Evolutionary conservation across 1,140 invertebrate genomes (phyloP).

Genomic region (Tetragnatha versicolor): DNA sequence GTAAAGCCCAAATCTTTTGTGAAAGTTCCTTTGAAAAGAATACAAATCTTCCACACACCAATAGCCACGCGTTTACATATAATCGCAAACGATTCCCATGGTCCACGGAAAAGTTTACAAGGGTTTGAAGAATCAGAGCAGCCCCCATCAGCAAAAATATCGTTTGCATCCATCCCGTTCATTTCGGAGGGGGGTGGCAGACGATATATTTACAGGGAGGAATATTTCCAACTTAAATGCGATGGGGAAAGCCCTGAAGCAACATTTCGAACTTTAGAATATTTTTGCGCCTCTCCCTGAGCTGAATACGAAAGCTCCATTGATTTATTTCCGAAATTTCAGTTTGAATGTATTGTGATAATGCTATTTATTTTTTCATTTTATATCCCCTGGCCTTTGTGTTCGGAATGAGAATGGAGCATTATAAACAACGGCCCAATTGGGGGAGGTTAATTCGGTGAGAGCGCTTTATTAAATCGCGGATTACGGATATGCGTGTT

Average conservation of each 20-base stretch:
- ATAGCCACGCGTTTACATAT: slow-evolving; percentile 20
- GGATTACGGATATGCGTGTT: too few relatives aligned
- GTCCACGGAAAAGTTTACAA: slow-evolving; percentile 20
- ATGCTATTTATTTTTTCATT: slow-evolving; percentile 8
- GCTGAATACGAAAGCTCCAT: slow-evolving; percentile 31
- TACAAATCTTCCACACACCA: slow-evolving; percentile 2
- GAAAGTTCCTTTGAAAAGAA: not conserved
- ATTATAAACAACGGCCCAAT: too few relatives aligned
- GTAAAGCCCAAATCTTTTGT: not conserved
- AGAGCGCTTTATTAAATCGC: too few relatives aligned
- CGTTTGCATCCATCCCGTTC: slow-evolving; percentile 35
- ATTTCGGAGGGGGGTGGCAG: slow-evolving; percentile 11
- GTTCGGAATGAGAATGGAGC: too few relatives aligned
- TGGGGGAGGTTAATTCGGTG: too few relatives aligned
- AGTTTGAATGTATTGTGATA: not conserved
- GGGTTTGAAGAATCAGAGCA: not conserved
- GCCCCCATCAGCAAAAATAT: slow-evolving; percentile 30
- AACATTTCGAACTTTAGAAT: slow-evolving; percentile 27
- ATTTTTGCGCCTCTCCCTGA: slow-evolving; percentile 27
- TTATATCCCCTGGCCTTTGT: too few relatives aligned
- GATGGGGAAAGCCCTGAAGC: slow-evolving; percentile 24
- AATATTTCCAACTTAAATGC: slow-evolving; percentile 39
- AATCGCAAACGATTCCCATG: slow-evolving; percentile 8
- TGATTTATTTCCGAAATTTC: slow-evolving; percentile 10
- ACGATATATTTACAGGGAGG: slow-evolving; percentile 38